Evolutionary conservation across 2,113 vertebrate genomes (phyloP), one percentile per base, ranked within the genome.

Genomic region (Saguinus midas): DNA sequence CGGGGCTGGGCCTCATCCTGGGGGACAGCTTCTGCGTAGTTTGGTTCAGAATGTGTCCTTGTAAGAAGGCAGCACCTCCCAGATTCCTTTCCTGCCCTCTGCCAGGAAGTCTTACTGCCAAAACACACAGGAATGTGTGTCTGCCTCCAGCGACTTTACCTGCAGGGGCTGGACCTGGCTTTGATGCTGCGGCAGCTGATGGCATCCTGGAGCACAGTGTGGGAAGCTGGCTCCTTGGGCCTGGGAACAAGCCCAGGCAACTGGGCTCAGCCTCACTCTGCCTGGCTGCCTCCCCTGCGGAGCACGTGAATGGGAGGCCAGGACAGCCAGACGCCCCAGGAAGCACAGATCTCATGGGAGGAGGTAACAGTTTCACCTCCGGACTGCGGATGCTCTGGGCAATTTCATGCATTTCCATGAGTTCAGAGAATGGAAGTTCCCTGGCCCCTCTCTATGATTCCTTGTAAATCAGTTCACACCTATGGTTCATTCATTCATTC

Each of bases 21-120:
- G 0, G 6, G 37, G n/a, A 18, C 0, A 20, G 48, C 35, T 21
- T 55, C 17, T 0, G 0, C 3, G 37, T 50, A 1, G 43, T 16
- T 35, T 64, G n/a, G 25, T 43, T 82, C 48, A 43, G 88, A 84
- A 75, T 1, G 6, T 4, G 13, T 11, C 32, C 40, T 84, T 9
- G 0, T 55, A 40, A 64, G 78, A 43, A 70, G 29, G 57, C 43
- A 29, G 73, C 1, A 1, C 80, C 78, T 35, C 76, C 58, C 61
- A 11, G 72, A 52, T 68, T 86, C 83, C 66, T 82, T 9, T 35
- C 25, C 66, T 72, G 66, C 45, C 55, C 23, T 75, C 48, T 61
- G 45, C 81, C 3, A 0, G 43, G 45, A 43, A 32, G 52, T 25
- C 25, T n/a, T 2, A 0, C 35, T 40, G 45, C 70, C 90, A 43